phyloP scores from a whole-genome alignment of 2,888 invertebrate species.

The Diaprepes abbreviatus region DNA sequence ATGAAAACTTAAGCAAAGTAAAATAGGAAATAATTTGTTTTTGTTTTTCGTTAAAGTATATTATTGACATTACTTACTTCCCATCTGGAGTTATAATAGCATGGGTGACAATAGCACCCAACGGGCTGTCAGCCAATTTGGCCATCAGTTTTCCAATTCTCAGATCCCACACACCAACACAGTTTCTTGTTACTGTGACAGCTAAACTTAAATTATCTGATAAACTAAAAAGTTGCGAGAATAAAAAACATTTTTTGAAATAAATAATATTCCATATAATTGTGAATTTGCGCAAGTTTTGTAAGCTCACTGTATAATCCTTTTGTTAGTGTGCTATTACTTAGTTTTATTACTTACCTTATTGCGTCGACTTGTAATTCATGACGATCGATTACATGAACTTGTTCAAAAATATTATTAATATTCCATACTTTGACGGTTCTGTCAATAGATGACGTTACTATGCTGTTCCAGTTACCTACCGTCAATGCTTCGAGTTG shows the following conservation, averaged over 20 bases:
- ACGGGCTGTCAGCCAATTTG: constrained; percentile 90
- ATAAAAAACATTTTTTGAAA: no score
- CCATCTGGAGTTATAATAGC: constrained; percentile 90
- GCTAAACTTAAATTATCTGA: constrained; percentile 86
- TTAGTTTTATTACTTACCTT: constrained; percentile 76
- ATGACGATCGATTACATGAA: constrained; percentile 94
- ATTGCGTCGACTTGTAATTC: constrained; percentile 95
- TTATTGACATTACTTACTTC: no score
- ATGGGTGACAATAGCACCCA: constrained; percentile 95
- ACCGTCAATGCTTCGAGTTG: constrained; percentile 89
- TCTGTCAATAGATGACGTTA: constrained; percentile 97
- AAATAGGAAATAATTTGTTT: no score
- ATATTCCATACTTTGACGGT: constrained; percentile 99
- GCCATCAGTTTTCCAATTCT: constrained; percentile 86
- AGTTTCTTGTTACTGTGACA: constrained; percentile 93
- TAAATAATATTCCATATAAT: no score
- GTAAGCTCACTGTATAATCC: no score
- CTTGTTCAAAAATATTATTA: constrained; percentile 98
- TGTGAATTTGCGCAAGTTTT: no score
- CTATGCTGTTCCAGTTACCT: constrained; percentile 92
- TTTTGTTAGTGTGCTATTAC: no score
- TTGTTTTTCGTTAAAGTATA: no score
- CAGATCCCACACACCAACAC: constrained; percentile 96
- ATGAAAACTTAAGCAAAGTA: no score
- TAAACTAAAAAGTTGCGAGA: constrained; percentile 75